Evolutionary conservation across 2,113 vertebrate genomes (phyloP), one percentile per base, ranked within the genome.

Genomic region (Cyprinodon variegatus): DNA sequence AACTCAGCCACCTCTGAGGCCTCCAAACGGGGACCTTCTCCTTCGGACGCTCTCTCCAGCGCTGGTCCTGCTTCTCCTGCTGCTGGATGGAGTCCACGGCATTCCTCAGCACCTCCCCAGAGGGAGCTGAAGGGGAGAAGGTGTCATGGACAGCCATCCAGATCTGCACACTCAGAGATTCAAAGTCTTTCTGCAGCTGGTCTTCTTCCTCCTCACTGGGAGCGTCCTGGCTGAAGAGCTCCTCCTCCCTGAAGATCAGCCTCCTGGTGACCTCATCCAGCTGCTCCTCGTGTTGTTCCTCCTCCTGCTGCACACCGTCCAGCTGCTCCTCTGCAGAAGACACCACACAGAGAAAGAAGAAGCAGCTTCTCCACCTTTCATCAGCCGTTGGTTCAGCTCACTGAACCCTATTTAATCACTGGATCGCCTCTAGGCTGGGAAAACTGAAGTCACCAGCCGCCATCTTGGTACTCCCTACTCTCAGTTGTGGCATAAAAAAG

Each of bases 1-100:
- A 83, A 12, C 89, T 76, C 75, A 94, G 92, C 93, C 94, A 96
- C 72, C 66, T 75, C 68, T 91, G 91, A 5, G 96, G 96, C 45
- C 95, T 94, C 78, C 93, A 94, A 6, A 0, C 12, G 9, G 81
- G 78, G 3, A 61, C 53, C 9, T 13, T 78, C 9, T 59, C 50
- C 1, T 83, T 68, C 37, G 86, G 36, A 83, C 78, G 61, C 0
- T 50, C 84, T 0, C 3, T 15, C 86, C 90, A 95, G n/a, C 39
- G 87, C 29, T 57, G 80, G 81, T 98, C 96, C 90, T 95, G 94
- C 57, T 74, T 85, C 78, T 97, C 96, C 91, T 96, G 96, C 76
- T 94, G 95, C 37, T 88, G 83, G 72, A 98, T 89, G 61, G 93
- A 86, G 0, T 78, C 85, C 79, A 96, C 87, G 1, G 96, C 96